Percentiles rank a stretch among this genome's conserved stretches.
These are phyloP conservation scores for Holothuria scabra DNA, from an alignment of 53 echinoderm and acorn worm species.

Conservation along the genomic window DNA sequence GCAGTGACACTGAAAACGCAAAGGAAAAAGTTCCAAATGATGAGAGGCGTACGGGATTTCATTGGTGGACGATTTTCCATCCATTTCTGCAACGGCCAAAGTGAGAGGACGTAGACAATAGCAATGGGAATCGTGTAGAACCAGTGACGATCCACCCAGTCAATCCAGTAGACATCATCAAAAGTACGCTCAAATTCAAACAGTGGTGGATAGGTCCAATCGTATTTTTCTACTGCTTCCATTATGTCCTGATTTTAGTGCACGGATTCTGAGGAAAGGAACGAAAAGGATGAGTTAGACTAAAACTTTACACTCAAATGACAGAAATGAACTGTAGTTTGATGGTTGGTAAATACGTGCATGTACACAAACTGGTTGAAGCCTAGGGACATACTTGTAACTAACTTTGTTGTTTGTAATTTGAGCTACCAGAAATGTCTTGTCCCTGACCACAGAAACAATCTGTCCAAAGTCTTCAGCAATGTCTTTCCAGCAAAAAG, in stretches of 20 bases:
- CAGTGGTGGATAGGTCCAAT: constrained; percentile 26
- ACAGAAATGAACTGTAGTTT: too few species aligned
- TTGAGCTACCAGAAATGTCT: too few species aligned
- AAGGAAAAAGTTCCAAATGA: constrained; percentile 75
- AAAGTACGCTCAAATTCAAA: constrained; percentile 67
- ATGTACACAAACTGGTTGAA: too few species aligned
- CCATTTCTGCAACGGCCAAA: constrained; percentile 65
- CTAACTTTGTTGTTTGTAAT: too few species aligned
- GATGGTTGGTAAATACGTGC: too few species aligned
- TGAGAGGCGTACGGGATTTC: constrained; percentile 60
- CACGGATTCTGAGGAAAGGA: too few species aligned
- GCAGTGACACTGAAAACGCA: constrained; percentile 74
- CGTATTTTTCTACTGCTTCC: not conserved
- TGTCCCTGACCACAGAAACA: too few species aligned
- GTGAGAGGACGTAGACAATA: constrained; percentile 55
- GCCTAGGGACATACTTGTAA: too few species aligned
- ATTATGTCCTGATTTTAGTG: not conserved
- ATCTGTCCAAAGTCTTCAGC: too few species aligned
- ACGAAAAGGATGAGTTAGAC: too few species aligned
- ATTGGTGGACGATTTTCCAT: constrained; percentile 68
- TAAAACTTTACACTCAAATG: too few species aligned
- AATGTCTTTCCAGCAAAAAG: too few species aligned
- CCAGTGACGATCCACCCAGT: constrained; percentile 58
- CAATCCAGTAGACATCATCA: constrained; percentile 64
- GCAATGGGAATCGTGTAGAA: constrained; percentile 37